Conservation (phyloP, 2,113 vertebrate species). For the Mola mola region DNA sequence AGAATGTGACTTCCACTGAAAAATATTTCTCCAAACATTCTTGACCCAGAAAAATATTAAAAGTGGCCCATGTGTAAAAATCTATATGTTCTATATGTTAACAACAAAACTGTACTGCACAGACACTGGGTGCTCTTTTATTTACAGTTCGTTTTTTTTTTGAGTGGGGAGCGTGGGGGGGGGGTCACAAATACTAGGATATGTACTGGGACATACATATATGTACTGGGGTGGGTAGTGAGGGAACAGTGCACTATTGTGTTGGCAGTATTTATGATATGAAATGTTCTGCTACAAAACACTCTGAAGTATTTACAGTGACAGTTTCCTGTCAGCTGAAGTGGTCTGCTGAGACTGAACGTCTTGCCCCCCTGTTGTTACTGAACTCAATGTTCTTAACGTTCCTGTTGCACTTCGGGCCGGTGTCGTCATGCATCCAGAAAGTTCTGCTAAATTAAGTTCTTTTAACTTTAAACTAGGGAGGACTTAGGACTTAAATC, state of each 20-base stretch:
- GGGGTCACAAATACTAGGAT: background rate
- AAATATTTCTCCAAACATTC: too few relatives aligned
- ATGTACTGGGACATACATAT: background rate
- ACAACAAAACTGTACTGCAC: too few relatives aligned
- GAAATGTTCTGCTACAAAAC: constrained; percentile 29
- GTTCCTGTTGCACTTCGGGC: background rate
- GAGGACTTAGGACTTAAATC: too few relatives aligned
- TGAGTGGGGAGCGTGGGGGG: background rate
- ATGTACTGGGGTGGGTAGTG: background rate
- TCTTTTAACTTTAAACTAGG: too few relatives aligned
- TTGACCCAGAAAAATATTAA: too few relatives aligned
- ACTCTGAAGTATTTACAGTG: constrained; percentile 37
- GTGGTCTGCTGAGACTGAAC: background rate
- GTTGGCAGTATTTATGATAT: background rate
- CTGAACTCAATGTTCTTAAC: constrained; percentile 10
- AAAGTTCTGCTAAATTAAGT: too few relatives aligned
- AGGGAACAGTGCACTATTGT: constrained; percentile 37
- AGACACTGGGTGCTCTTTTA: too few relatives aligned
- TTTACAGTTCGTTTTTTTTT: background rate
- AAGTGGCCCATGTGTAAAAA: too few relatives aligned
- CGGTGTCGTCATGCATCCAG: too few relatives aligned
- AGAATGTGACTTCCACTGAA: too few relatives aligned
- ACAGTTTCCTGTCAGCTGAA: constrained; percentile 40
- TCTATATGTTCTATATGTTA: too few relatives aligned
- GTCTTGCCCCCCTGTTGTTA: too few relatives aligned